phyloP scores from a whole-genome alignment of 2,113 vertebrate genomes.

The Gymnogyps californianus region DNA sequence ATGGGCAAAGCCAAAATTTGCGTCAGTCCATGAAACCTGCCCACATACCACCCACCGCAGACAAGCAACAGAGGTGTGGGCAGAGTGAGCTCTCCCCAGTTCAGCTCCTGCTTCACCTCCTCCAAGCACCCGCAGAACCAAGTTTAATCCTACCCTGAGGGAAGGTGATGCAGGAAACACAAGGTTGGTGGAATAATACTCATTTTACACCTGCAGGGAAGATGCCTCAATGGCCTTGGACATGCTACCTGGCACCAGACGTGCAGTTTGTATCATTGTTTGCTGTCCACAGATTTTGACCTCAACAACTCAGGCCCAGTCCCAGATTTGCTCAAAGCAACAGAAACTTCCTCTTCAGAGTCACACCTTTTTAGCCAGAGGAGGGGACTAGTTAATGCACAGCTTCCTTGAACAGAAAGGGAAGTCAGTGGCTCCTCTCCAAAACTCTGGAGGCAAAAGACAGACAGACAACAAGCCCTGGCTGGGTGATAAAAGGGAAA shows the following conservation, averaged over 20 bases:
- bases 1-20: background rate
- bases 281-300: background rate
- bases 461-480: background rate
- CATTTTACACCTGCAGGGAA: background rate
- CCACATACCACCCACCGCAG: accelerated
- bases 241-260: background rate
- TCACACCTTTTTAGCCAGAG: background rate
- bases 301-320: background rate
- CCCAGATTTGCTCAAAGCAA: background rate
- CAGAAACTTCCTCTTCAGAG: background rate
- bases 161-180: background rate
- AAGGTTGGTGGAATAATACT: background rate
- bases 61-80: background rate
- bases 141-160: background rate
- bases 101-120: background rate
- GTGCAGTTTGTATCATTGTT: background rate
- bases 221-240: background rate
- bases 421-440: background rate
- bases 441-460: background rate
- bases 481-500: background rate
- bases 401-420: background rate
- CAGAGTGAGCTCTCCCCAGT: background rate
- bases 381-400: background rate
- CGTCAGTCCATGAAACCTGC: background rate
- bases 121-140: background rate